Percentiles rank a stretch among this genome's conserved stretches.
These are phyloP conservation scores for Papilio dardanus DNA, from an alignment of 1,140 invertebrate genomes.

Conservation along the genomic window DNA sequence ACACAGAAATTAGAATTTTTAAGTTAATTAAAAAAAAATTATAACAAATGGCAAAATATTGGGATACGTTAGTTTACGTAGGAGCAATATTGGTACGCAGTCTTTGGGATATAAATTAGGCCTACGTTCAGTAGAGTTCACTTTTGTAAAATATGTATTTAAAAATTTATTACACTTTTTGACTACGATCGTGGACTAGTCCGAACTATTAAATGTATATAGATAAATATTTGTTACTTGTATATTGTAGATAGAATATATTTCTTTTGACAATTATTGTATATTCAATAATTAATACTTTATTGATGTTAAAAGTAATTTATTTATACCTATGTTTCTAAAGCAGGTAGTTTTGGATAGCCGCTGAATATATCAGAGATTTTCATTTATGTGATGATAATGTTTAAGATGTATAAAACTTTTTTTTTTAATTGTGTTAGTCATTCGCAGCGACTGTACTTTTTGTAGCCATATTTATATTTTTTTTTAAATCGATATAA, in stretches of 20 bases:
- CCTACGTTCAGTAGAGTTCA: conserved; percentile 48
- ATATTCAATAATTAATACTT: conserved; percentile 73
- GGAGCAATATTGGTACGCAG: conserved; percentile 20
- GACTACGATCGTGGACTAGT: conserved; percentile 78
- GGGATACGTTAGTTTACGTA: too few species aligned
- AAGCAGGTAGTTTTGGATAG: conserved; percentile 66
- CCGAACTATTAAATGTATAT: conserved; percentile 79
- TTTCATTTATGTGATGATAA: conserved; percentile 62
- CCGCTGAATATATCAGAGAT: conserved; percentile 51
- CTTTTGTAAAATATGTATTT: conserved; percentile 74
- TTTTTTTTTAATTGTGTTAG: conserved; percentile 63
- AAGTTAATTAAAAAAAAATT: too few species aligned
- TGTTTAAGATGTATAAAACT: conserved; percentile 64
- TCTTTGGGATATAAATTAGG: conserved; percentile 30
- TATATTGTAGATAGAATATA: conserved; percentile 82
- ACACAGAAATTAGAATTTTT: too few species aligned
- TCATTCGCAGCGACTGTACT: conserved; percentile 64
- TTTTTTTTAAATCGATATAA: conserved; percentile 76
- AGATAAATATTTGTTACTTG: conserved; percentile 82
- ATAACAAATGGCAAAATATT: too few species aligned
- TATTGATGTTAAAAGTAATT: conserved; percentile 71
- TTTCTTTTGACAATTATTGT: conserved; percentile 79
- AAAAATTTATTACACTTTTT: conserved; percentile 62
- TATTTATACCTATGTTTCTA: conserved; percentile 72
- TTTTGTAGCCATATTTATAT: conserved; percentile 80